Percentiles rank a stretch among this genome's conserved stretches.
These are phyloP conservation scores for Cinclus mexicanus DNA, from an alignment of 2,113 vertebrate genomes.

Conservation along the genomic window DNA sequence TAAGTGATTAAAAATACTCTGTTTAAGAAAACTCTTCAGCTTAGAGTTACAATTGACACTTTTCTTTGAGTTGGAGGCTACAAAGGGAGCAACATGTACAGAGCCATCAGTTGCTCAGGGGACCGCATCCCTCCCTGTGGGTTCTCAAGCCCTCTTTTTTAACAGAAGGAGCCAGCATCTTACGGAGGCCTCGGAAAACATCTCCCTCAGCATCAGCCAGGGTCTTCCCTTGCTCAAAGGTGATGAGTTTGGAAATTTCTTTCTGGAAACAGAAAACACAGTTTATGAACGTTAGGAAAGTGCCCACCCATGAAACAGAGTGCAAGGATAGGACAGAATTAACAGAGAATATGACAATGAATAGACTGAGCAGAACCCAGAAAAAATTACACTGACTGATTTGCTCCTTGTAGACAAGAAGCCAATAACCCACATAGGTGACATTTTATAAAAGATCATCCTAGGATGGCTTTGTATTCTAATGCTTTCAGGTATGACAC, in stretches of 20 bases:
- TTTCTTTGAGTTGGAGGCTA: not conserved
- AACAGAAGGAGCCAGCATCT: slow-evolving; percentile 68
- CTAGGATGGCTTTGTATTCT: not conserved
- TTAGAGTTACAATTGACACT: not conserved
- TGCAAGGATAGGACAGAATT: not conserved
- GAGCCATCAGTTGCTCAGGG: not conserved
- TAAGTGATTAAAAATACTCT: not conserved
- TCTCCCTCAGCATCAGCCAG: slow-evolving; percentile 97
- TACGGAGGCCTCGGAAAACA: slow-evolving; percentile 97
- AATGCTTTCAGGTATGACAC: not conserved
- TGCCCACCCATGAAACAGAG: not conserved
- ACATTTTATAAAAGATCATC: not conserved
- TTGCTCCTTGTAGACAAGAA: not conserved
- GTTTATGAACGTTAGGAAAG: not conserved
- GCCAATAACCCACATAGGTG: not conserved
- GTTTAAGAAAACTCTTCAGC: not conserved
- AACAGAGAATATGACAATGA: not conserved
- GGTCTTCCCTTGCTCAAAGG: slow-evolving; percentile 94
- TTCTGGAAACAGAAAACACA: slow-evolving; percentile 80
- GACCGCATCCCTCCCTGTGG: not conserved
- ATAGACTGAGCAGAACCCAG: not conserved
- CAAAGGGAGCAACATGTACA: not conserved
- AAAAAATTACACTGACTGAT: not conserved
- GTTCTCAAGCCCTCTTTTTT: slow-evolving; percentile 21
- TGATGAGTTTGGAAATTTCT: slow-evolving; percentile 92